phyloP scores from a whole-genome alignment of 30 jellyfish, hydroid and myxozoan genomes.

The Nemopilema nomurai region DNA sequence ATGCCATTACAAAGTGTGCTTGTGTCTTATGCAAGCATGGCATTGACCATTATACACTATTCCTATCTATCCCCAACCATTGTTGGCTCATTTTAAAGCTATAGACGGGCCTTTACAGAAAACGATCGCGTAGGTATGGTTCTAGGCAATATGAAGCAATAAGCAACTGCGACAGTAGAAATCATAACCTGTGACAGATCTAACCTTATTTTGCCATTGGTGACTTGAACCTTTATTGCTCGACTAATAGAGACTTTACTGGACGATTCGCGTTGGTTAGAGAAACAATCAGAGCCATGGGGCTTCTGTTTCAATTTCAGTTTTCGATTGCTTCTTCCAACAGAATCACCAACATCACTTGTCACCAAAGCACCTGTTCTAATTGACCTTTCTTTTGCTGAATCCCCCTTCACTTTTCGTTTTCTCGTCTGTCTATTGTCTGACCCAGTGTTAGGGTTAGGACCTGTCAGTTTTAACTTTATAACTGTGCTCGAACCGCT shows the following conservation, averaged over 20 bases:
- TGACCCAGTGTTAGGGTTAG: not conserved
- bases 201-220: slow-evolving; percentile 32
- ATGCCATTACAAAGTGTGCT: too few relatives aligned
- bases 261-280: not conserved
- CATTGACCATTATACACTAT: too few relatives aligned
- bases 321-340: slow-evolving; percentile 8
- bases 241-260: not conserved
- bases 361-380: not conserved
- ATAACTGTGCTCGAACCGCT: slow-evolving; percentile 49
- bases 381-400: not conserved
- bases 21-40: too few relatives aligned
- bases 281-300: not conserved
- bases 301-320: not conserved
- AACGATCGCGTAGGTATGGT: too few relatives aligned
- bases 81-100: too few relatives aligned
- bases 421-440: not conserved
- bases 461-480: slow-evolving; percentile 48
- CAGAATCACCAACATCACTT: too few relatives aligned
- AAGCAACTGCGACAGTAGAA: too few relatives aligned
- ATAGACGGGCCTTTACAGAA: too few relatives aligned
- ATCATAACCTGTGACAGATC: too few relatives aligned
- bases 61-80: too few relatives aligned
- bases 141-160: too few relatives aligned
- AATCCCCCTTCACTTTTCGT: not conserved
- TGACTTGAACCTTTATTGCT: slow-evolving; percentile 12